Conservation (phyloP, 2,888 invertebrate genomes). For the Conchocele bisecta region DNA sequence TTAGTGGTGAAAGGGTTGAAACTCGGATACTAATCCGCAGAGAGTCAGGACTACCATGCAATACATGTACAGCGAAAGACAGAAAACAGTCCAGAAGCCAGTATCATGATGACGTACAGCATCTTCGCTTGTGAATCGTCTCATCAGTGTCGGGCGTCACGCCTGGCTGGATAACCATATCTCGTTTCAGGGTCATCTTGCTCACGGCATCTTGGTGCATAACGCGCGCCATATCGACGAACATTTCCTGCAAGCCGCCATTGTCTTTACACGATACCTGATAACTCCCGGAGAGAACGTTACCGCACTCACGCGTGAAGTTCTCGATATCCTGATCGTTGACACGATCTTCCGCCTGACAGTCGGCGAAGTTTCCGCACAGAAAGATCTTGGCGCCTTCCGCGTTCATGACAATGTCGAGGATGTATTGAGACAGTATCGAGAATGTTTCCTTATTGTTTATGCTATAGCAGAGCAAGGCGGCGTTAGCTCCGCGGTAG, state of each 20-base stretch:
- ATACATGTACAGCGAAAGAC: too few species aligned
- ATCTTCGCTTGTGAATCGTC: conserved; percentile 60
- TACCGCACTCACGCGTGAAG: conserved; percentile 94
- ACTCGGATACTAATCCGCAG: too few species aligned
- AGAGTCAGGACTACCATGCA: too few species aligned
- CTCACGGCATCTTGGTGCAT: conserved; percentile 70
- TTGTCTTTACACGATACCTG: conserved; percentile 95
- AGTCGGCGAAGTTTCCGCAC: conserved; percentile 95
- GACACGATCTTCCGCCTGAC: conserved; percentile 89
- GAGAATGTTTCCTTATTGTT: conserved; percentile 97
- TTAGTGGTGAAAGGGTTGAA: too few species aligned
- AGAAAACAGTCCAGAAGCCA: too few species aligned
- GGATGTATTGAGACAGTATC: conserved; percentile 93
- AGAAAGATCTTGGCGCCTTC: conserved; percentile 97
- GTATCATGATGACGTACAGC: conserved; percentile 66
- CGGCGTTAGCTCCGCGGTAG: conserved; percentile 97
- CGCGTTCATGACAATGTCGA: conserved; percentile 92
- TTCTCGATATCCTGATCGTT: conserved; percentile 94
- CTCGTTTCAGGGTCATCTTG: conserved; percentile 71
- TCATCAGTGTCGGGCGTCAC: conserved; percentile 64
- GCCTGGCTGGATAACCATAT: conserved; percentile 70
- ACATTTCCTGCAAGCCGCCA: conserved; percentile 94
- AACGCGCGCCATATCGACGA: conserved; percentile 89
- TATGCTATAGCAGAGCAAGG: conserved; percentile 94
- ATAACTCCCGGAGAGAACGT: conserved; percentile 93